These are phyloP conservation scores for Myotis findleyi DNA, from an alignment of 2,797 vertebrate species.

Conservation along the genomic window DNA sequence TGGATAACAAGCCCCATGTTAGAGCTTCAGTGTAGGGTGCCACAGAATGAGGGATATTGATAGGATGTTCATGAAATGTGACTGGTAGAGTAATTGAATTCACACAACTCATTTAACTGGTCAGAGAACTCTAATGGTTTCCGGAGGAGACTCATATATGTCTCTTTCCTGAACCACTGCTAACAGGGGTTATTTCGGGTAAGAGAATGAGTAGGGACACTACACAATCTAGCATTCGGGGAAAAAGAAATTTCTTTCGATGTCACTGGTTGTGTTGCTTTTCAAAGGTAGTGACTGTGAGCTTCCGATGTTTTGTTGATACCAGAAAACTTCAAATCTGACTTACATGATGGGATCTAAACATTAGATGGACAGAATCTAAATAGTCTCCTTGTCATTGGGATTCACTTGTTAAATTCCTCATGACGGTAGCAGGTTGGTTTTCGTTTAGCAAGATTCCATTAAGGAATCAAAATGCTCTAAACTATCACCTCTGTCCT, in stretches of 20 bases:
- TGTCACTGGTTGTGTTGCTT: not conserved
- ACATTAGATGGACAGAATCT: not conserved
- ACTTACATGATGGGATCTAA: not conserved
- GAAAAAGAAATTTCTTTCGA: not conserved
- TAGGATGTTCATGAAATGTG: not conserved
- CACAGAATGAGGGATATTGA: not conserved
- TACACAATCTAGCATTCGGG: not conserved
- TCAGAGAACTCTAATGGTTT: not conserved
- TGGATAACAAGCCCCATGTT: not conserved
- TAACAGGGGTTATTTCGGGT: not conserved
- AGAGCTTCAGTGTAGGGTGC: not conserved
- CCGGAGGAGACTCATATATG: not conserved
- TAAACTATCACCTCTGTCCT: not conserved
- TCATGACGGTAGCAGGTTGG: not conserved
- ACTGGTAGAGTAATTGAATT: conserved; percentile 21
- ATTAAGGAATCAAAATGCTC: not conserved
- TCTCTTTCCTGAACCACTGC: not conserved
- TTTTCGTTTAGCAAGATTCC: not conserved
- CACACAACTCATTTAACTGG: not conserved
- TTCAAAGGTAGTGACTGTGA: not conserved
- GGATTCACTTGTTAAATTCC: not conserved
- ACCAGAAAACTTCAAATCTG: not conserved
- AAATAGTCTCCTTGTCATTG: not conserved
- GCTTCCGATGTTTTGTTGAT: not conserved
- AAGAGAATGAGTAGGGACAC: not conserved